phyloP scores from a whole-genome alignment of 2,888 invertebrate genomes.

The Melanargia galathea region DNA sequence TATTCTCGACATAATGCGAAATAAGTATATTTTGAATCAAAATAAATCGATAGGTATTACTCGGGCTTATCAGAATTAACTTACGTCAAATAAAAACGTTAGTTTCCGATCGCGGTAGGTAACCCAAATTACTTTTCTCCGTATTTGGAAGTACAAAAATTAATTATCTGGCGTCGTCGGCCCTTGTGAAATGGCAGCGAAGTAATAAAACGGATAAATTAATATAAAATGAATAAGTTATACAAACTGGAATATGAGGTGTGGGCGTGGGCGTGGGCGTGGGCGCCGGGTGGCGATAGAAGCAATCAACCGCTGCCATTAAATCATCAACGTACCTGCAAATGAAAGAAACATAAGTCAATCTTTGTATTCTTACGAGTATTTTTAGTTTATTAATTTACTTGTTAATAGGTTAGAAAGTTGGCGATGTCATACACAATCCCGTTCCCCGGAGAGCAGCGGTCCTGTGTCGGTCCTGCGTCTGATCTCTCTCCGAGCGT shows the following conservation, averaged over 20 bases:
- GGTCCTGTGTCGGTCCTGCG: too few species aligned
- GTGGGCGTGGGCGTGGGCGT: background rate
- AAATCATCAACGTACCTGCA: conserved; percentile 10
- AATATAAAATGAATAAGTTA: conserved; percentile 12
- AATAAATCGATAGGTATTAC: too few species aligned
- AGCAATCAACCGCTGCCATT: background rate
- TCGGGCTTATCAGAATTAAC: too few species aligned
- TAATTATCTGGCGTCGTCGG: conserved; percentile 12
- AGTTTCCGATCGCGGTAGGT: conserved; percentile 9
- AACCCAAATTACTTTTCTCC: conserved; percentile 7
- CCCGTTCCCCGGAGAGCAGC: too few species aligned
- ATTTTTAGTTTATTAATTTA: too few species aligned
- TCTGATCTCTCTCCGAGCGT: too few species aligned
- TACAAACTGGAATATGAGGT: background rate
- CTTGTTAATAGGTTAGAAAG: too few species aligned
- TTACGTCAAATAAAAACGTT: background rate
- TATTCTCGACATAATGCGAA: too few species aligned
- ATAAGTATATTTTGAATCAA: too few species aligned
- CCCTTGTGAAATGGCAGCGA: background rate
- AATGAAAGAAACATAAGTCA: conserved; percentile 1
- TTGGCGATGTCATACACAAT: too few species aligned
- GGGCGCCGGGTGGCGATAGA: too few species aligned
- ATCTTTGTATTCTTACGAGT: background rate
- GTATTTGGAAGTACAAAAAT: conserved; percentile 12
- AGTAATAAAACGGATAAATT: conserved; percentile 8